Evolutionary conservation across 2,888 invertebrate genomes (phyloP).

Genomic region (Phytoseiulus persimilis): DNA sequence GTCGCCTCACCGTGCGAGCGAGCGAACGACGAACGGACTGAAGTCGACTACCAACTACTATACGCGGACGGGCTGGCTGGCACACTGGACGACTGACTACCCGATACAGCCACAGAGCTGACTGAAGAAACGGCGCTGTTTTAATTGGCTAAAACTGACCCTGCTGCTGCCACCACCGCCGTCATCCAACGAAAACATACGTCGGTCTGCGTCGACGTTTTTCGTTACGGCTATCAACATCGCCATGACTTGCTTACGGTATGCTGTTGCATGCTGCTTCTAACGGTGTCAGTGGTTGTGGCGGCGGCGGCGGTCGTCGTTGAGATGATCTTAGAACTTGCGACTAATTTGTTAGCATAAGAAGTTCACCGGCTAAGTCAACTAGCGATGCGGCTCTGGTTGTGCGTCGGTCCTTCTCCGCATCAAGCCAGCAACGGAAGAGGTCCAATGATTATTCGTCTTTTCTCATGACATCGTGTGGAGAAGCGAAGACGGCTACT

Average conservation of each 20-base stretch:
- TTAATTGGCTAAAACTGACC: slow-evolving; percentile 5
- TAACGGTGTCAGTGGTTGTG: neutral
- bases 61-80: neutral
- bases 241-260: neutral
- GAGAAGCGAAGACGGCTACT: too few species aligned
- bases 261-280: neutral
- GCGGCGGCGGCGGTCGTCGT: neutral
- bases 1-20: neutral
- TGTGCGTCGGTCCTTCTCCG: too few species aligned
- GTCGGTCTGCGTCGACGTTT: neutral
- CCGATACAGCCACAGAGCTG: neutral
- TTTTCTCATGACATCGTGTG: too few species aligned
- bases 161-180: neutral
- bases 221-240: neutral
- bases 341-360: neutral
- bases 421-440: too few species aligned
- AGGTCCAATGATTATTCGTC: too few species aligned
- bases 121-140: neutral
- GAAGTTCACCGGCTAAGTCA: neutral
- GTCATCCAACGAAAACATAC: neutral
- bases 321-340: neutral
- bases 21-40: neutral
- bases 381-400: too few species aligned
- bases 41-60: neutral
- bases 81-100: neutral